A percentile compares a stretch with the other conserved stretches of the same genome.
Conservation (phyloP, 2,113 vertebrate genomes). For the Actenoides lindsayi region DNA sequence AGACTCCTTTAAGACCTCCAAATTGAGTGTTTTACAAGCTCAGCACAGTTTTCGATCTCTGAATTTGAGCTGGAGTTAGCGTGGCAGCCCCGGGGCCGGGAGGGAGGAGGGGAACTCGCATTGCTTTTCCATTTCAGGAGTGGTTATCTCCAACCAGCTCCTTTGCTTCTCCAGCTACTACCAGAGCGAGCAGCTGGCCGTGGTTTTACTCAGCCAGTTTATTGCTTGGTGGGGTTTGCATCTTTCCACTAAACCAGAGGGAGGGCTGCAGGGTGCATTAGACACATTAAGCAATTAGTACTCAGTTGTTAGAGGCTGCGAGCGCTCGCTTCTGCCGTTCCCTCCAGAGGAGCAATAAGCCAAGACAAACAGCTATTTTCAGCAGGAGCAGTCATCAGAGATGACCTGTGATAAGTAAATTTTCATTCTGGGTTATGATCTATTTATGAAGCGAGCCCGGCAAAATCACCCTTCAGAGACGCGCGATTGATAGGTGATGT, state of each 20-base stretch:
- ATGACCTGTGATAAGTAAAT: not conserved
- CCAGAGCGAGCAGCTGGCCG: not conserved
- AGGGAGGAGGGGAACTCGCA: not conserved
- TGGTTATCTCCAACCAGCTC: not conserved
- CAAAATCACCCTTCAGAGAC: not conserved
- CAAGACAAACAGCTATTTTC: not conserved
- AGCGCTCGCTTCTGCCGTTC: not conserved
- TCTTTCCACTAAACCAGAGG: not conserved
- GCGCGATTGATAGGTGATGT: accelerated
- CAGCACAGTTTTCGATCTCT: not conserved
- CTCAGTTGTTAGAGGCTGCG: not conserved
- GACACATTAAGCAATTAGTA: conserved; percentile 17
- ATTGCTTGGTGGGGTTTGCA: not conserved
- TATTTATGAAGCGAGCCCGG: not conserved
- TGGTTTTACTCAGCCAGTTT: not conserved
- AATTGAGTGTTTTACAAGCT: not conserved
- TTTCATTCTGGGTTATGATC: not conserved
- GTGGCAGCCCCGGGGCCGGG: not conserved
- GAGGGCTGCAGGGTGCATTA: not conserved
- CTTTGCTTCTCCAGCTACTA: not conserved
- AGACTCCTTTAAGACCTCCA: not conserved
- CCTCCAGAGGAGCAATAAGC: not conserved
- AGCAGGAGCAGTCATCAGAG: not conserved
- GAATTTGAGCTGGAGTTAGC: not conserved
- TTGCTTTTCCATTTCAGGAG: not conserved